Evolutionary conservation across 2,888 invertebrate species (phyloP).

Genomic region (Belgica antarctica): DNA sequence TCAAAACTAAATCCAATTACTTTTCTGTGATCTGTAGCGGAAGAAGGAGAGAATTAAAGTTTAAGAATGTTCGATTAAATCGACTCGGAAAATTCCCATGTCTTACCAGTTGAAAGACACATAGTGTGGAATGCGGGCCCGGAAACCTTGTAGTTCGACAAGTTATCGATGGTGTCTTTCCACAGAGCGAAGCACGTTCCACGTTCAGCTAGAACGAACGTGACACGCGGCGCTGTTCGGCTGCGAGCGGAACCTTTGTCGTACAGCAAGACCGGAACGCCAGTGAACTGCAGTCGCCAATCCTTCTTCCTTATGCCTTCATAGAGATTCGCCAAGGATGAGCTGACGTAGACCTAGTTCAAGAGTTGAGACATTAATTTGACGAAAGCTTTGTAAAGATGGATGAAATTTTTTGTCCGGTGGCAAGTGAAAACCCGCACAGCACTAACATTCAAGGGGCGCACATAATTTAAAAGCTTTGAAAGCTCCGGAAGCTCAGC

Average conservation of each 20-base stretch:
- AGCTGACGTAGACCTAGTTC: conserved; percentile 65
- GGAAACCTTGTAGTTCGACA: conserved; percentile 64
- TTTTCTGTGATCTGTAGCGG: conserved; percentile 61
- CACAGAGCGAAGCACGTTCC: conserved; percentile 72
- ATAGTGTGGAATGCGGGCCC: conserved; percentile 70
- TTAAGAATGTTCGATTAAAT: background rate
- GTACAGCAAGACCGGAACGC: conserved; percentile 68
- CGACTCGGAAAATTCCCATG: background rate
- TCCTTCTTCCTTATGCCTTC: conserved; percentile 49
- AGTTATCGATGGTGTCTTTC: conserved; percentile 70
- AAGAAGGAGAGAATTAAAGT: no score
- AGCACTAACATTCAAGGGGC: no score
- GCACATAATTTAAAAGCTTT: no score
- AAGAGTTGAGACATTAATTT: background rate
- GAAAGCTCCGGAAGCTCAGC: background rate
- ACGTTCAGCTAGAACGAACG: conserved; percentile 65
- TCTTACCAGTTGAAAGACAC: conserved; percentile 59
- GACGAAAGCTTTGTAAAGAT: conserved; percentile 2
- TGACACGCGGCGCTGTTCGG: conserved; percentile 62
- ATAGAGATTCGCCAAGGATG: conserved; percentile 66
- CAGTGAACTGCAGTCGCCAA: conserved; percentile 68
- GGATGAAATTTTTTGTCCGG: no score
- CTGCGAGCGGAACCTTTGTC: conserved; percentile 69
- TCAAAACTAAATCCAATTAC: conserved; percentile 71
- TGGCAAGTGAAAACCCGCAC: background rate